These are phyloP conservation scores for Sciaenops ocellatus DNA, from an alignment of 2,797 vertebrate species.

Conservation along the genomic window DNA sequence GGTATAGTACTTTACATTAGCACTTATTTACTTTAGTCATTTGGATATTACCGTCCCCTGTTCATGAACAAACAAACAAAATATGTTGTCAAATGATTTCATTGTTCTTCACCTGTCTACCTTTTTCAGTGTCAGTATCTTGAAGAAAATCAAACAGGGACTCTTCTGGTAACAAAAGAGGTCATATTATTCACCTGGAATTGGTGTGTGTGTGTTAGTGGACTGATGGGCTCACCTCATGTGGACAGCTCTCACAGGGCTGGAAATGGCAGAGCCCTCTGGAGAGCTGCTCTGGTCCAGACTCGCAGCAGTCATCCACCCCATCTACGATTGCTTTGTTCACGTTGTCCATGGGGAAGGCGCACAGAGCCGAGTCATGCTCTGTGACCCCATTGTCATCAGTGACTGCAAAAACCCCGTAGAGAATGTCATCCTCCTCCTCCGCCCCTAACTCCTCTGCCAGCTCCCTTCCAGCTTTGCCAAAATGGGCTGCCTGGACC, in stretches of 20 bases:
- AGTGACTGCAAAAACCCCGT: conserved; percentile 89
- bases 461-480: conserved; percentile 86
- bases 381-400: conserved; percentile 70
- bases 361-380: conserved; percentile 90
- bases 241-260: conserved; percentile 89
- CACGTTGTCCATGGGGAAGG: conserved; percentile 89
- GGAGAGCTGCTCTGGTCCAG: conserved; percentile 78
- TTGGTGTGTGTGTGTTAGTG: conserved; percentile 7
- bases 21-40: not conserved
- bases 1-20: not conserved
- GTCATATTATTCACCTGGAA: not conserved
- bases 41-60: not conserved
- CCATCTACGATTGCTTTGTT: conserved; percentile 88
- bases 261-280: conserved; percentile 94
- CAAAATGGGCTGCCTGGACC: conserved; percentile 91
- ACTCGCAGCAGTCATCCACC: conserved; percentile 89
- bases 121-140: not conserved
- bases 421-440: conserved; percentile 87
- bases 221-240: conserved; percentile 86
- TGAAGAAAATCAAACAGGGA: not conserved
- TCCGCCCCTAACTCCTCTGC: conserved; percentile 87
- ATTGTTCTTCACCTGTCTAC: not conserved
- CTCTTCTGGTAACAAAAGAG: not conserved
- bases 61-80: not conserved
- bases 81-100: not conserved